Evolutionary conservation across 1,140 invertebrate species (phyloP).

Genomic region (Penaeus vannamei): DNA sequence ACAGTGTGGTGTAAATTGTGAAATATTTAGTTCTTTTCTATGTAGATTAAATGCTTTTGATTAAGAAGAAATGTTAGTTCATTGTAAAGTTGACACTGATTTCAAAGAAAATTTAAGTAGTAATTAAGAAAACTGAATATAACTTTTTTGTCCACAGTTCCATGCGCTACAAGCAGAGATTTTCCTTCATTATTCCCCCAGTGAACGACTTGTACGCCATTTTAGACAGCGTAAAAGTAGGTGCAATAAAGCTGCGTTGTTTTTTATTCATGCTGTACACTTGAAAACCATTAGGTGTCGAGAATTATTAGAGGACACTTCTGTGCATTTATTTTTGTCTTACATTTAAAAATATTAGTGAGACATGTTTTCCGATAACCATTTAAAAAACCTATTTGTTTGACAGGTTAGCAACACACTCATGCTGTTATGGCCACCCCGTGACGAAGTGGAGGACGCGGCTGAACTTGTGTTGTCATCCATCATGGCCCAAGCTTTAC

Average conservation of each 20-base stretch:
- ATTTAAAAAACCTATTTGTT: not conserved
- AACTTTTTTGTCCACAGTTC: constrained; percentile 36
- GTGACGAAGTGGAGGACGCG: constrained; percentile 48
- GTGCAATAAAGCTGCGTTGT: not conserved
- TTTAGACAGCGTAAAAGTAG: constrained; percentile 52
- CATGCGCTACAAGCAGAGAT: constrained; percentile 49
- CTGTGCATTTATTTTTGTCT: not conserved
- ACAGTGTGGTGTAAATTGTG: no score
- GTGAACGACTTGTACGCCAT: constrained; percentile 57
- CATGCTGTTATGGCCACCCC: constrained; percentile 45
- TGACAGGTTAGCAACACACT: constrained; percentile 44
- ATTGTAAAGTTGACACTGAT: no score
- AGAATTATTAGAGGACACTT: not conserved
- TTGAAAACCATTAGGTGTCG: not conserved
- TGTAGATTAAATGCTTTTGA: no score
- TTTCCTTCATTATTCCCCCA: constrained; percentile 52
- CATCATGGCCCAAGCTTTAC: constrained; percentile 49
- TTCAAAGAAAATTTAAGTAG: not conserved
- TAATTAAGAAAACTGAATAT: not conserved
- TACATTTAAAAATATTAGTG: not conserved
- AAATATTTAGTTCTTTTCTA: no score
- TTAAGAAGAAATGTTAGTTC: no score
- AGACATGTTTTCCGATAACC: not conserved
- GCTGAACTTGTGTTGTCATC: constrained; percentile 45
- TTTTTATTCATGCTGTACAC: not conserved